Evolutionary conservation across 2,888 invertebrate genomes (phyloP).

Genomic region (Aphelenchoides bicaudatus): DNA sequence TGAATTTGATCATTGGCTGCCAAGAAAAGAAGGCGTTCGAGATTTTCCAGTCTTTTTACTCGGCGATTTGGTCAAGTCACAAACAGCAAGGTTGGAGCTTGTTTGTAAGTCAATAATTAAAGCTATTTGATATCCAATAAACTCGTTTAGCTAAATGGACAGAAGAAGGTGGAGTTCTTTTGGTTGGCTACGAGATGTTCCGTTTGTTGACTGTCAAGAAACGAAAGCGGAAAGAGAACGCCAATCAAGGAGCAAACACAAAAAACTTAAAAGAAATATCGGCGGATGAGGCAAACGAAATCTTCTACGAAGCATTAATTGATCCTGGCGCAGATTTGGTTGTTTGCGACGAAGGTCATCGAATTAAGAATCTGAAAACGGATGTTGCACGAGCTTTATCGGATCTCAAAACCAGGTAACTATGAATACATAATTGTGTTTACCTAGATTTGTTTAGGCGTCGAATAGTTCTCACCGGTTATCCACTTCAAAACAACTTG

Average conservation of each 20-base stretch:
- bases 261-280: constrained; percentile 3
- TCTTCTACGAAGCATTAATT: constrained; percentile 66
- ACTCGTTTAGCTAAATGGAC: constrained; percentile 73
- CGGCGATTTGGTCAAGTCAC: constrained; percentile 88
- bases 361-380: constrained; percentile 95
- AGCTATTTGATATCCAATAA: constrained; percentile 18
- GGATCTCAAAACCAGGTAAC: constrained; percentile 77
- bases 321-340: constrained; percentile 88
- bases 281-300: constrained; percentile 1
- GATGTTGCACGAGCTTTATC: constrained; percentile 91
- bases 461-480: constrained; percentile 90
- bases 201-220: constrained; percentile 66
- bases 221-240: constrained; percentile 3
- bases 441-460: constrained; percentile 66
- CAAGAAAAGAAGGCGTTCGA: constrained; percentile 65
- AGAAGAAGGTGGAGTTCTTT: constrained; percentile 80
- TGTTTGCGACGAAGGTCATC: constrained; percentile 92
- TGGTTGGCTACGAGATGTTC: constrained; percentile 95
- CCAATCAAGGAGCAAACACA: neutral
- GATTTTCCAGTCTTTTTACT: constrained; percentile 83
- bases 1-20: constrained; percentile 96
- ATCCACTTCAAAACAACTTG: constrained; percentile 94
- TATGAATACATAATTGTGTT: neutral
- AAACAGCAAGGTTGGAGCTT: constrained; percentile 75
- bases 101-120: constrained; percentile 66